Evolutionary conservation across 2,797 vertebrate species (phyloP).

Genomic region (Rhincodon typus): DNA sequence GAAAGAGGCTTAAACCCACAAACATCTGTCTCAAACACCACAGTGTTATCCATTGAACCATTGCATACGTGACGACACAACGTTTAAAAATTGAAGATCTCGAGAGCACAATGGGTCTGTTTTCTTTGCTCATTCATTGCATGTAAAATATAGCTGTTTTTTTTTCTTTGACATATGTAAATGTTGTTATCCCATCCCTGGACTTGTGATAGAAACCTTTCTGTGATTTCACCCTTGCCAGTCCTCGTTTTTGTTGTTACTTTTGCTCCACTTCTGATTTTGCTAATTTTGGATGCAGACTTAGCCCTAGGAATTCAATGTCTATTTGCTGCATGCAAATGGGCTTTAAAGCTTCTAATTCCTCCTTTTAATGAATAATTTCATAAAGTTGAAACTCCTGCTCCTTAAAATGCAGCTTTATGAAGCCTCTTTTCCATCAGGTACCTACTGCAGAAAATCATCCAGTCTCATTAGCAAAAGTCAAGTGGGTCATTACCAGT

Average conservation of each 20-base stretch:
- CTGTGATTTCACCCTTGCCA: not conserved
- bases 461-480: constrained; percentile 21
- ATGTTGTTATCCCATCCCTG: not conserved
- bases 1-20: not conserved
- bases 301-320: not conserved
- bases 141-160: not conserved
- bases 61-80: not conserved
- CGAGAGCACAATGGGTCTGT: not conserved
- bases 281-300: not conserved
- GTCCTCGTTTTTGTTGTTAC: not conserved
- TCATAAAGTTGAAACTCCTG: not conserved
- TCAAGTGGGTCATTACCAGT: constrained; percentile 22
- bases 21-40: not conserved
- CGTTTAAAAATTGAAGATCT: not conserved
- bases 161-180: not conserved
- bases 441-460: not conserved
- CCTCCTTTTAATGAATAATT: not conserved
- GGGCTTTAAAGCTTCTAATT: not conserved
- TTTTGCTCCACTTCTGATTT: not conserved
- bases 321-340: not conserved
- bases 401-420: not conserved
- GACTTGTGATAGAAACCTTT: not conserved
- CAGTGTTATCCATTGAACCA: not conserved
- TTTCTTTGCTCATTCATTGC: not conserved
- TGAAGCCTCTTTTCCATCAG: not conserved